These are phyloP conservation scores for Promerops cafer DNA, from an alignment of 2,113 vertebrate species.

Conservation along the genomic window DNA sequence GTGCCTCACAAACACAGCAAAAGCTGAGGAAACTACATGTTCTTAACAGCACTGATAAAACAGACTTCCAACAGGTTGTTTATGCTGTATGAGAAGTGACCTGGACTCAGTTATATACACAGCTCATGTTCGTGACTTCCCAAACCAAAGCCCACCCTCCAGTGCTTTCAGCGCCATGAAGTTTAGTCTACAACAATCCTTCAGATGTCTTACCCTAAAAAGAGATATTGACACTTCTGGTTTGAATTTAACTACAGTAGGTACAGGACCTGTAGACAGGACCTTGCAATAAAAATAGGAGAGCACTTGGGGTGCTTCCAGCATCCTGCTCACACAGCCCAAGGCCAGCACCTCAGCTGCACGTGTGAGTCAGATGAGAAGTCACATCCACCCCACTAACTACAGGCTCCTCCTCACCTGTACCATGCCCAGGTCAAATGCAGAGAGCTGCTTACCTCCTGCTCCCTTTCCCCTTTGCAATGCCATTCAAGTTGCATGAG, in stretches of 20 bases:
- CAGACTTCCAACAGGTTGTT: not conserved
- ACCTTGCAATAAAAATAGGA: not conserved
- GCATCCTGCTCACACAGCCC: not conserved
- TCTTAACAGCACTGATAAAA: not conserved
- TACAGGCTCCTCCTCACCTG: not conserved
- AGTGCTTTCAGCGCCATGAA: not conserved
- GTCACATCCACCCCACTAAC: rapidly evolving
- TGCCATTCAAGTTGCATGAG: not conserved
- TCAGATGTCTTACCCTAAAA: not conserved
- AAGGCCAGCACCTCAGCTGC: not conserved
- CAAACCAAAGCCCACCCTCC: not conserved
- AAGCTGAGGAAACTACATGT: not conserved
- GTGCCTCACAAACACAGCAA: not conserved
- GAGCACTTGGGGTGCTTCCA: not conserved
- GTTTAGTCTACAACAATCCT: not conserved
- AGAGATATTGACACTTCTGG: not conserved
- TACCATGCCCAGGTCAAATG: not conserved
- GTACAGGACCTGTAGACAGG: not conserved
- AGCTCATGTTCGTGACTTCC: not conserved
- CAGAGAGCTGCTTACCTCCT: not conserved
- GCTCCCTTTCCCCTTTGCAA: not conserved
- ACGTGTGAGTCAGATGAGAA: not conserved
- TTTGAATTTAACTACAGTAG: not conserved
- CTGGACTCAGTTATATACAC: not conserved
- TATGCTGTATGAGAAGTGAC: not conserved